These are phyloP conservation scores for Proisotoma minuta DNA, from an alignment of 2,888 invertebrate species.

Conservation along the genomic window DNA sequence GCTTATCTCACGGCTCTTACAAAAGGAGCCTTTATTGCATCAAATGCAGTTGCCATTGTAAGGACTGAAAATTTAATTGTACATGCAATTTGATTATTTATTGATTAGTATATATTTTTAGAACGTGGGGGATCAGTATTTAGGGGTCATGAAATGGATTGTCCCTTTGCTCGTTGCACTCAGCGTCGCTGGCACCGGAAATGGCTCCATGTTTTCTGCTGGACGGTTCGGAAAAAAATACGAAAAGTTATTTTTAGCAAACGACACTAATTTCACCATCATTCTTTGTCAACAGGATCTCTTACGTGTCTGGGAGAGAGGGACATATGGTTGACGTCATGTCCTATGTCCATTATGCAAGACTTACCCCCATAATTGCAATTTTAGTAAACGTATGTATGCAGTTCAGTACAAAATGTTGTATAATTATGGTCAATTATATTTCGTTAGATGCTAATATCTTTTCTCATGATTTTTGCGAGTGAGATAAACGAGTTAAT, in stretches of 20 bases:
- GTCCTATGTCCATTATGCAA: constrained; percentile 83
- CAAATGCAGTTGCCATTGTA: constrained; percentile 90
- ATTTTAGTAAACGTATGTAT: constrained; percentile 83
- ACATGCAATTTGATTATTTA: not conserved
- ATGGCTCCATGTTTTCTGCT: constrained; percentile 57
- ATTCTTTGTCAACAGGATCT: constrained; percentile 64
- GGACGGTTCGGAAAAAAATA: constrained; percentile 27
- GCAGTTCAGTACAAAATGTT: not conserved
- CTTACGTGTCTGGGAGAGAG: constrained; percentile 88
- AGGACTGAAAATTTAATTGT: constrained; percentile 44
- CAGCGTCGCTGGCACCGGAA: constrained; percentile 88
- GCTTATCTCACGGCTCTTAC: constrained; percentile 94
- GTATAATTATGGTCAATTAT: not conserved
- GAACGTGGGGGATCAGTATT: constrained; percentile 52
- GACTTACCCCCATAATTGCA: constrained; percentile 87
- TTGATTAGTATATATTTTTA: constrained; percentile 14
- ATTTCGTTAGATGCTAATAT: not conserved
- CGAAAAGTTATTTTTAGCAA: not conserved
- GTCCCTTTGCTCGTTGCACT: constrained; percentile 55
- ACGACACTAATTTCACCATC: too few species aligned
- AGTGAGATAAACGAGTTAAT: constrained; percentile 91
- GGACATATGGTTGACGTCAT: constrained; percentile 85
- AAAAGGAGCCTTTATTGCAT: constrained; percentile 80
- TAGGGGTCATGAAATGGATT: constrained; percentile 77
- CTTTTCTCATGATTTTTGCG: constrained; percentile 70